A percentile compares a stretch with the other conserved stretches of the same genome.
Conservation (phyloP, 92 coral and sea anemone genomes). For the Diadumene lineata region DNA sequence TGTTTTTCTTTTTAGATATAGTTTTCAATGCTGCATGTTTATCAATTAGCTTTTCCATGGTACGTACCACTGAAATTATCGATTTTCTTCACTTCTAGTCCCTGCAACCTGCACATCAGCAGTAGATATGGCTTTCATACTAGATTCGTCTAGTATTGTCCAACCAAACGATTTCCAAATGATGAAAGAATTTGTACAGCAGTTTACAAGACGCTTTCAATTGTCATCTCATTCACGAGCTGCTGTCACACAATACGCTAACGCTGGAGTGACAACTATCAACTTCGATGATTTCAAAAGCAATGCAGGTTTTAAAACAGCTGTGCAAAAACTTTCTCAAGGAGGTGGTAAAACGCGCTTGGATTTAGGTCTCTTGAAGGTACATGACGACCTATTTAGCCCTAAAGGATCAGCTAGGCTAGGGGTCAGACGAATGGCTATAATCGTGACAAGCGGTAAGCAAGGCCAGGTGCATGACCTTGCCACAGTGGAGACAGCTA, state of each 20-base stretch:
- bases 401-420: conserved; percentile 58
- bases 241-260: conserved; percentile 55
- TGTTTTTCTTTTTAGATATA: no score
- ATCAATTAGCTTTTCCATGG: no score
- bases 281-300: conserved; percentile 33
- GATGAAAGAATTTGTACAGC: conserved; percentile 59
- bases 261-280: conserved; percentile 29
- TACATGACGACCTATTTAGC: conserved; percentile 57
- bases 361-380: conserved; percentile 46
- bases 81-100: conserved; percentile 2
- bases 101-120: conserved; percentile 40
- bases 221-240: conserved; percentile 47
- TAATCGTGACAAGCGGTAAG: conserved; percentile 65
- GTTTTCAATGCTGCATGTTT: no score
- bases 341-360: conserved; percentile 50
- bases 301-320: conserved; percentile 28
- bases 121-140: conserved; percentile 59
- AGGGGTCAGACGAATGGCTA: conserved; percentile 63
- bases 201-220: conserved; percentile 35
- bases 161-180: conserved; percentile 39
- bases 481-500: conserved; percentile 32
- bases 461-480: conserved; percentile 19
- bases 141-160: conserved; percentile 72
- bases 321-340: conserved; percentile 31
- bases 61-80: background rate